phyloP scores from a whole-genome alignment of 2,888 invertebrate species.

The Metellina segmentata region DNA sequence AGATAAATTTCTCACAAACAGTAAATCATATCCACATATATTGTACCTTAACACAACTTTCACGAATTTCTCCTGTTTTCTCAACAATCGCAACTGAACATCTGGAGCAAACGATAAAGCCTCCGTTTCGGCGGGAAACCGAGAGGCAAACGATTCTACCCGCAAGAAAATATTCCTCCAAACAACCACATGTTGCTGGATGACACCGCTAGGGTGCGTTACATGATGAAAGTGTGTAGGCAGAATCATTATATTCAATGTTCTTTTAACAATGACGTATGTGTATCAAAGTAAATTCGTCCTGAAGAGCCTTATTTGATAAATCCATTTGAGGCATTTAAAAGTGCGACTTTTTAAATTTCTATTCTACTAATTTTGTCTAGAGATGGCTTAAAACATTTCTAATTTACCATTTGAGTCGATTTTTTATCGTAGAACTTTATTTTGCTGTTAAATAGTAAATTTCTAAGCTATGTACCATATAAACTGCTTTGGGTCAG shows the following conservation, averaged over 20 bases:
- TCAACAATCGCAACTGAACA: neutral
- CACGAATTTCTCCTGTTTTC: neutral
- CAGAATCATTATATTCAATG: neutral
- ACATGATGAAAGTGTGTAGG: slow-evolving; percentile 23
- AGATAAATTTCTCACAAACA: neutral
- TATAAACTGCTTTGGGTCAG: too few relatives aligned
- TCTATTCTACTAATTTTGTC: too few relatives aligned
- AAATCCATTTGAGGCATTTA: too few relatives aligned
- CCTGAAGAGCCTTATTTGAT: neutral
- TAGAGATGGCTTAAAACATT: too few relatives aligned
- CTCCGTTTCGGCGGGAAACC: slow-evolving; percentile 24
- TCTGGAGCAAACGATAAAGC: slow-evolving; percentile 10
- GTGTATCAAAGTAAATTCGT: neutral
- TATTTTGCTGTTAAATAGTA: too few relatives aligned
- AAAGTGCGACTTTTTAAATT: too few relatives aligned
- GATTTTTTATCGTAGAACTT: too few relatives aligned
- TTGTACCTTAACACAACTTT: neutral
- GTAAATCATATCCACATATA: neutral
- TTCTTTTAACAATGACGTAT: slow-evolving; percentile 26
- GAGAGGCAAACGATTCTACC: slow-evolving; percentile 22
- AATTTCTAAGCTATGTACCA: too few relatives aligned
- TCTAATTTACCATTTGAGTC: too few relatives aligned
- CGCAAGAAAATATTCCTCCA: slow-evolving; percentile 32
- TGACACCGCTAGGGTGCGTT: slow-evolving; percentile 63
- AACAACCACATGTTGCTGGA: slow-evolving; percentile 70